Percentiles rank a stretch among this genome's conserved stretches.
These are phyloP conservation scores for Acanthornis magna DNA, from an alignment of 2,797 vertebrate genomes.

Conservation along the genomic window DNA sequence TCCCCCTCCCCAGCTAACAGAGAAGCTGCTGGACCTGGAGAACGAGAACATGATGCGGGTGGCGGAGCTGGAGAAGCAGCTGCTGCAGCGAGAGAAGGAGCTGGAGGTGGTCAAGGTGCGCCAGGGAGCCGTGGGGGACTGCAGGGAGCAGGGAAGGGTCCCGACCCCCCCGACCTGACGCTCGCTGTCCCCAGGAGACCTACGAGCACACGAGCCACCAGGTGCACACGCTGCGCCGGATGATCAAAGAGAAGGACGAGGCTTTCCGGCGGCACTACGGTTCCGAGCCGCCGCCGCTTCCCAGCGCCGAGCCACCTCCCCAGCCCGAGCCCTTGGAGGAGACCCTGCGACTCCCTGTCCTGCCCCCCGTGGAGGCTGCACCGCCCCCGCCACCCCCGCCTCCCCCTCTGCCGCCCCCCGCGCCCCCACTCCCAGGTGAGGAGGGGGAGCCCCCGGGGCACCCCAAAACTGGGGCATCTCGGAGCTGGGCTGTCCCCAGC, in stretches of 20 bases:
- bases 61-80: constrained; percentile 92
- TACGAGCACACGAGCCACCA: constrained; percentile 91
- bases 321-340: constrained; percentile 46
- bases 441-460: background rate
- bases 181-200: constrained; percentile 81
- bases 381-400: constrained; percentile 82
- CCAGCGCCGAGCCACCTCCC: constrained; percentile 59
- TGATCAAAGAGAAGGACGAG: constrained; percentile 95
- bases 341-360: constrained; percentile 25
- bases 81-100: constrained; percentile 94
- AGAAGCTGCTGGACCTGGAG: constrained; percentile 95
- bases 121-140: rapidly evolving
- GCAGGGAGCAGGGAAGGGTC: background rate
- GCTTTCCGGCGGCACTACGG: constrained; percentile 88
- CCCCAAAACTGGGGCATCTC: background rate
- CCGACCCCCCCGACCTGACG: rapidly evolving
- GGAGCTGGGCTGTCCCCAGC: background rate
- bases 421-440: constrained; percentile 82
- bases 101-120: constrained; percentile 86
- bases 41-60: constrained; percentile 98
- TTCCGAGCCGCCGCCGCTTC: constrained; percentile 79
- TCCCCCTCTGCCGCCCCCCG: constrained; percentile 84
- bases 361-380: constrained; percentile 73
- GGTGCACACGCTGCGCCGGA: constrained; percentile 88
- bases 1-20: constrained; percentile 82